Base-by-base conservation (phyloP, 2,888 invertebrate species). In the Euspilapteryx auroguttella region DNA sequence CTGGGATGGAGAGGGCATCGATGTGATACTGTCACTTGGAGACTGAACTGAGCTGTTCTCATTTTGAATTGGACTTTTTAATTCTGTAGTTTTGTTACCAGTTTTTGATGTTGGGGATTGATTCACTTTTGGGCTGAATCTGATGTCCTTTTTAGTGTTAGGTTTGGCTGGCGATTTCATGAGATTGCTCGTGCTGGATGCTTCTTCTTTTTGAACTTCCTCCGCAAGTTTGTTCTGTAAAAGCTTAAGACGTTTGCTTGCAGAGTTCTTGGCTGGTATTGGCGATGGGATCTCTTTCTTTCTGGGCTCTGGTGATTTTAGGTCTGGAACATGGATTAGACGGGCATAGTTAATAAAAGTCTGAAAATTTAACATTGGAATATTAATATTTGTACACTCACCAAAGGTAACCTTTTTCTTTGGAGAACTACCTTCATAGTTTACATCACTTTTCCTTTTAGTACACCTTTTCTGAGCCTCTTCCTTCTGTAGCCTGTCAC, bases 1-100 rank as follows among this genome's bases (percentile, higher is more conserved):
- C 32, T 73, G 75, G 20, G 75, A 71, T 0, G 71, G 66, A 4
- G 69, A 68, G 12, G 63, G 55, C 4, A 49, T 49, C 0, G 66
- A 62, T 12, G 63, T 62, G 7, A 58, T 35, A 14, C 55, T 68
- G 13, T 69, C 73, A 34, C 49, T 59, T 0, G 65, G 66, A 2
- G 69, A 66, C 14, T 61, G 63, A 1, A 41, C 47, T 1, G 44
- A 33, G 8, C 40, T 35, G 23, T n/a, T n/a, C 14, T 68, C 65
- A 31, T 43, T 55, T 1, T 41, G 36, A 22, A 36, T 44, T 6
- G 63, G 62, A 37, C 59, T 64, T 41, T 41, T 52, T 28, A 37
- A 36, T 30, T 49, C 57, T 30, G 31, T 32, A 32, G 32, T 42
- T 23, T 10, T 29, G 2, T 12, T 24, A 4, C 14, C 23, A 15